phyloP scores from a whole-genome alignment of 2,888 invertebrate genomes.

The Dione juno region DNA sequence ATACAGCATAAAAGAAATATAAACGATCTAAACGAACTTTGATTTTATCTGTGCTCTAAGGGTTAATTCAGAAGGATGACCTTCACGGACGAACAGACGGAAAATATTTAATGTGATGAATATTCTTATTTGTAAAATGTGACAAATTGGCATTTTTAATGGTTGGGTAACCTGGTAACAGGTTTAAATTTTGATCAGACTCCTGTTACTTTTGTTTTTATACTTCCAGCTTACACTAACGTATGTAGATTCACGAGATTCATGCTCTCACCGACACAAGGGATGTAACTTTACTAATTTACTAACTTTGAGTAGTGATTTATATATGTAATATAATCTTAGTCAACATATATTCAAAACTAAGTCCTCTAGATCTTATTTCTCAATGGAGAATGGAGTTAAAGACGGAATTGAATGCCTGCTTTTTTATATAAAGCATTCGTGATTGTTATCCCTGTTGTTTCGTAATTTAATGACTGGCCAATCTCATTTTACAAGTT shows the following conservation, averaged over 20 bases:
- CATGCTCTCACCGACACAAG: neutral
- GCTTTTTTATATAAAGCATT: neutral
- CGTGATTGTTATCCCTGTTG: neutral
- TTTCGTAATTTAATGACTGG: neutral
- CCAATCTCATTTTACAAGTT: neutral
- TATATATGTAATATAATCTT: conserved; percentile 1
- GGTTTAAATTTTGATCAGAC: no score
- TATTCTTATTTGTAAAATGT: no score
- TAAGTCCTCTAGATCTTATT: neutral
- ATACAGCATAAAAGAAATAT: no score
- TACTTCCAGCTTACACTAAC: neutral
- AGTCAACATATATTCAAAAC: neutral
- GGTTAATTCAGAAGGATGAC: no score
- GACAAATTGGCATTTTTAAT: no score
- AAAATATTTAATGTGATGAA: no score
- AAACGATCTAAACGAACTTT: no score
- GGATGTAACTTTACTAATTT: conserved; percentile 19
- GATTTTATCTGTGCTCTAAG: no score
- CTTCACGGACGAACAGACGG: no score
- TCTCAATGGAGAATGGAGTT: neutral
- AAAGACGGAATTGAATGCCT: neutral
- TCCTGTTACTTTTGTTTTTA: no score
- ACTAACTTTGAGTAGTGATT: conserved; percentile 2
- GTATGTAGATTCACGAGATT: neutral
- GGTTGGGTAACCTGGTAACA: no score